Evolutionary conservation across 2,888 invertebrate genomes (phyloP), one percentile per base, ranked within the genome.

Genomic region (Scaptomyza reducta): DNA sequence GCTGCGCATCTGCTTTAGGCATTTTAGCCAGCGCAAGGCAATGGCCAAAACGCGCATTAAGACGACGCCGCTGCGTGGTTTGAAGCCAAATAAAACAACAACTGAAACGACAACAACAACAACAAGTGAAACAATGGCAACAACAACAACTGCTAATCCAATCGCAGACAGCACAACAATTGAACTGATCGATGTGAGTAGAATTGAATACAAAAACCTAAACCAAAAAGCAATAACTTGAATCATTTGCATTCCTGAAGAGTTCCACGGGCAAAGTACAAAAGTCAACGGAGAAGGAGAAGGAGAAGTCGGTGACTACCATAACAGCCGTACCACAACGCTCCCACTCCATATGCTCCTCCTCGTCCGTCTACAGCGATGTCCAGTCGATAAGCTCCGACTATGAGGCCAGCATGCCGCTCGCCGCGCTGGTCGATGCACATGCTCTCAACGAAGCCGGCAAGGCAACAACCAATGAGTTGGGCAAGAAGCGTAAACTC

Each of bases 11-110:
- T 89, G 89, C 66, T 77, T 75, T 45, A 74, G 83, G 56, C 89
- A 90, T 42, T 90, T 89, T 27, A 79, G 74, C 59, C 77, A 77
- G 57, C 73, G 74, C 49, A 66, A 71, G 72, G 78, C 79, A 70
- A 90, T 90, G 90, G 90, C 90, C 74, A 90, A 90, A 66, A 90
- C 90, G 61, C 81, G 90, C 58, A 90, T 90, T 58, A 90, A 90
- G 77, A 90, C 87, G 33, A 90, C 90, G 70, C 90, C 90, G 62
- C 71, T 89, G 63, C 90, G 90, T 56, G 74, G 75, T 57, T 74
- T 85, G 56, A 90, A 90, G 77, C 78, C 79, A 68, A 57, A 44
- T 9, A 56, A 51, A 18, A 67, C 79, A 61, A 35, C 41, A 55
- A 6, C 38, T 31, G 38, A n/a, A 51, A 14, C 51, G 56, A 13